phyloP scores from a whole-genome alignment of 1,140 invertebrate species.

The Lamellibrachia luymesi region DNA sequence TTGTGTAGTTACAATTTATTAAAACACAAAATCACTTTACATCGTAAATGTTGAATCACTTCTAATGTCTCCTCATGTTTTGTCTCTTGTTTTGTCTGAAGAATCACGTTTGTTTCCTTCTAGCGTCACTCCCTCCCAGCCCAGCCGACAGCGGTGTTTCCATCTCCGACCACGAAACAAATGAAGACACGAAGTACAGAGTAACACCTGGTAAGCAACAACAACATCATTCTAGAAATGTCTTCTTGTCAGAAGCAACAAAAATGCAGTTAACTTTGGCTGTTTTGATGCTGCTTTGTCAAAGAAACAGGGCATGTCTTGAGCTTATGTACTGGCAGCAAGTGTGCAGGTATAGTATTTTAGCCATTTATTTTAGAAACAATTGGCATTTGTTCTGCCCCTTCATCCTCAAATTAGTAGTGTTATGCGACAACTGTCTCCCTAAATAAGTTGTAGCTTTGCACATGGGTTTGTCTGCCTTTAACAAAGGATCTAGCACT shows the following conservation, averaged over 20 bases:
- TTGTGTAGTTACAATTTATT: neutral
- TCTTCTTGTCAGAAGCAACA: neutral
- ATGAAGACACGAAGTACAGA: neutral
- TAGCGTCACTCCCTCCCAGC: conserved; percentile 14
- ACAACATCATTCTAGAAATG: neutral
- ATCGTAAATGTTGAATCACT: neutral
- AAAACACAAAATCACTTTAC: neutral
- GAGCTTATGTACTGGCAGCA: neutral
- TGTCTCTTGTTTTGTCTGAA: neutral
- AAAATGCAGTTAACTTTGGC: neutral
- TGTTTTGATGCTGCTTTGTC: neutral
- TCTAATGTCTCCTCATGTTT: neutral
- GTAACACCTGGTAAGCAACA: neutral
- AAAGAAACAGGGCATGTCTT: neutral
- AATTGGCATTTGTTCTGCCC: neutral
- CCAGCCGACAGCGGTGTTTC: conserved; percentile 17
- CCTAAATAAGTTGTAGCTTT: neutral
- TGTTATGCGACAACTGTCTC: neutral
- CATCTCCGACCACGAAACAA: conserved; percentile 11
- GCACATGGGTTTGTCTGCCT: neutral
- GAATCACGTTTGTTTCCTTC: neutral
- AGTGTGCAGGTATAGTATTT: neutral
- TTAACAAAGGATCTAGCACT: neutral
- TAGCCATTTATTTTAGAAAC: neutral
- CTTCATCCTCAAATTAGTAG: neutral